phyloP scores from a whole-genome alignment of 2,888 invertebrate species.

The Panorpa germanica region DNA sequence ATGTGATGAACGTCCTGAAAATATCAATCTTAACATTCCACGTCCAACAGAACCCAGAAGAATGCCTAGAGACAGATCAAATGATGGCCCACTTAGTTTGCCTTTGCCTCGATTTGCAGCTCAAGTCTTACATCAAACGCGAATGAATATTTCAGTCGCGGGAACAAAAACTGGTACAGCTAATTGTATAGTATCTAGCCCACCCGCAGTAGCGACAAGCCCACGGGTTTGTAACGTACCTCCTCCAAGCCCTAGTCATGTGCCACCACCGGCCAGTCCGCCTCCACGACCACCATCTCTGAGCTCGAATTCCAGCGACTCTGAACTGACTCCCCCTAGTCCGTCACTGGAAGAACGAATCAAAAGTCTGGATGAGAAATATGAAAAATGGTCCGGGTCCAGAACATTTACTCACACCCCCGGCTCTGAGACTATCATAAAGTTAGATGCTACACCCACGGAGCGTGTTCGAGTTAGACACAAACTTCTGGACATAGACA shows the following conservation, averaged over 20 bases:
- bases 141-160: slow-evolving; percentile 12
- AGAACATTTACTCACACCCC: slow-evolving; percentile 30
- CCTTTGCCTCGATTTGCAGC: slow-evolving; percentile 80
- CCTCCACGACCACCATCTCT: slow-evolving; percentile 51
- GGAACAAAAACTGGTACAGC: too few relatives aligned
- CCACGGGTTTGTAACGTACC: too few relatives aligned
- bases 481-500: slow-evolving; percentile 59
- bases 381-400: slow-evolving; percentile 68
- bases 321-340: slow-evolving; percentile 43
- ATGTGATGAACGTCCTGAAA: slow-evolving; percentile 64
- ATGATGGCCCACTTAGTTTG: slow-evolving; percentile 53
- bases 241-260: slow-evolving; percentile 25
- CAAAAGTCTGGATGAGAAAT: slow-evolving; percentile 80
- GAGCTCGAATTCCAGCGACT: slow-evolving; percentile 56
- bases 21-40: slow-evolving; percentile 29
- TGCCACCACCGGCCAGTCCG: slow-evolving; percentile 39
- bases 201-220: slow-evolving; percentile 13
- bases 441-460: too few relatives aligned
- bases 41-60: slow-evolving; percentile 57
- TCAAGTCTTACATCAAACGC: slow-evolving; percentile 32
- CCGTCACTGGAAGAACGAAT: slow-evolving; percentile 82
- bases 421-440: too few relatives aligned
- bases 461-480: slow-evolving; percentile 41
- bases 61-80: slow-evolving; percentile 37
- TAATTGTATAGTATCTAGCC: slow-evolving; percentile 18